phyloP scores from a whole-genome alignment of 92 coral and sea anemone species.

The Phenganax subtilis region DNA sequence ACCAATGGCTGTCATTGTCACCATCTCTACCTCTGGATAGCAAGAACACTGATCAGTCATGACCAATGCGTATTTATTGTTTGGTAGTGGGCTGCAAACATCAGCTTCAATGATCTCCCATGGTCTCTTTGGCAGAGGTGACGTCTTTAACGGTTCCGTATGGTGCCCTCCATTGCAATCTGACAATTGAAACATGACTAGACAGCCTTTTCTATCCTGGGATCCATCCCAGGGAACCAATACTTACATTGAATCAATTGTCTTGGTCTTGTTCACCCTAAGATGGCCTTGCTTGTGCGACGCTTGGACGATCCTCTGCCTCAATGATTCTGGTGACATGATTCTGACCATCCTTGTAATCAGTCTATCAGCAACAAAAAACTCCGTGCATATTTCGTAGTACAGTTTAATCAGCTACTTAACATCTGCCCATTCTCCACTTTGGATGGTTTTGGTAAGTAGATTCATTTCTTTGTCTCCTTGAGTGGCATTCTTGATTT shows the following conservation, averaged over 20 bases:
- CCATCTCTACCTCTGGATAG: slow-evolving; percentile 50
- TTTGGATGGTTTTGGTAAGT: slow-evolving; percentile 30
- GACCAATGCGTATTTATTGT: too few species aligned
- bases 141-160: neutral
- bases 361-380: slow-evolving; percentile 40
- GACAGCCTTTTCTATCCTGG: slow-evolving; percentile 41
- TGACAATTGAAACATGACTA: slow-evolving; percentile 51
- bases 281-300: slow-evolving; percentile 29
- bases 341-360: slow-evolving; percentile 42
- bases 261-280: slow-evolving; percentile 18
- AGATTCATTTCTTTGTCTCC: slow-evolving; percentile 12
- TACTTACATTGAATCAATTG: slow-evolving; percentile 42
- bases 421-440: slow-evolving; percentile 37
- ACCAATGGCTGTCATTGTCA: slow-evolving; percentile 30
- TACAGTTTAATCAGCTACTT: slow-evolving; percentile 41
- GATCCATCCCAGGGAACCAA: slow-evolving; percentile 51
- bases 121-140: slow-evolving; percentile 1
- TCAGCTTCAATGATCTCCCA: too few species aligned
- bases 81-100: too few species aligned
- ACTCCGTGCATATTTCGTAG: slow-evolving; percentile 40
- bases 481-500: slow-evolving; percentile 26
- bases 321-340: slow-evolving; percentile 26
- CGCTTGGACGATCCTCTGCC: slow-evolving; percentile 14
- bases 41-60: too few species aligned
- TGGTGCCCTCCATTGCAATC: slow-evolving; percentile 26